These are phyloP conservation scores for Gopherus flavomarginatus DNA, from an alignment of 2,113 vertebrate genomes.

Conservation along the genomic window DNA sequence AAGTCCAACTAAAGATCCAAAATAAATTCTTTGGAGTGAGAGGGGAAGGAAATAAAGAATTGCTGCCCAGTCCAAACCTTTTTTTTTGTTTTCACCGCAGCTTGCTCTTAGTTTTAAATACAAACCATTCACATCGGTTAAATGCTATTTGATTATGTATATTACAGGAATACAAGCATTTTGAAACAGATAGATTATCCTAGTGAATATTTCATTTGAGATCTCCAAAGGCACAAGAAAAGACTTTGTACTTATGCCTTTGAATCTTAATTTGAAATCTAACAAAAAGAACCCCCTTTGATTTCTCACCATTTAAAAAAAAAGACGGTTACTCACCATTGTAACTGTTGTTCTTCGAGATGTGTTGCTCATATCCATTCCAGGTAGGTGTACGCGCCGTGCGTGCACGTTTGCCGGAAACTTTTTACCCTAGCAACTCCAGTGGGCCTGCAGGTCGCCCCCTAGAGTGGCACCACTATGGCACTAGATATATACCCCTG, in stretches of 20 bases:
- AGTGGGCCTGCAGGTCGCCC: no score
- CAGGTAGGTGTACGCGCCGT: no score
- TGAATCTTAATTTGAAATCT: neutral
- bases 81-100: neutral
- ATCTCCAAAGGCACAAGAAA: neutral
- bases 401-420: no score
- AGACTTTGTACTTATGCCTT: neutral
- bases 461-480: no score
- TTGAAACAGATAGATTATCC: neutral
- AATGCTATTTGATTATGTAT: neutral
- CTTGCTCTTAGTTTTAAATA: neutral
- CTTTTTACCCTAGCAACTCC: no score
- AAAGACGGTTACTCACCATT: no score
- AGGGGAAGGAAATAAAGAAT: no score
- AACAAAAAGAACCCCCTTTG: neutral
- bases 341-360: no score
- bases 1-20: constrained; percentile 10
- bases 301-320: neutral
- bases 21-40: constrained; percentile 57
- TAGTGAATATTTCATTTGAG: neutral
- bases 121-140: neutral
- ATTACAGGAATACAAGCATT: neutral
- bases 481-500: no score
- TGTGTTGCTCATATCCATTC: no score
- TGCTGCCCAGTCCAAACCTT: no score